phyloP scores from a whole-genome alignment of 2,797 vertebrate genomes.

The Telmatherina bonti region DNA sequence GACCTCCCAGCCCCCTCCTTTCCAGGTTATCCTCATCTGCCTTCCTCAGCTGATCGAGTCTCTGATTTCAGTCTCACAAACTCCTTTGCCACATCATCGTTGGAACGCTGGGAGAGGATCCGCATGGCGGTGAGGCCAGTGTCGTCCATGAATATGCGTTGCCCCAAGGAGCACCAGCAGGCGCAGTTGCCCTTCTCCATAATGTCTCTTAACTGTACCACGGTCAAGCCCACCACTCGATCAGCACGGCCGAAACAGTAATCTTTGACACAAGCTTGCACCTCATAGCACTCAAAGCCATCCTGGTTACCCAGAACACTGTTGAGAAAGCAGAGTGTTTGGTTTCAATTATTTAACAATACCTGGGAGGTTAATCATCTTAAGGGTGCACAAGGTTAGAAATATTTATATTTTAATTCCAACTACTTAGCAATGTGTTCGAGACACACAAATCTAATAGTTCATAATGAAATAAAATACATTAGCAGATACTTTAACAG shows the following conservation, averaged over 20 bases:
- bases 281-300: constrained; percentile 93
- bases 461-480: no score
- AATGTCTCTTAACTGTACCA: constrained; percentile 92
- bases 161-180: constrained; percentile 94
- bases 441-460: not conserved
- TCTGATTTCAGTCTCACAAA: constrained; percentile 97
- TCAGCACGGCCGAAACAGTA: constrained; percentile 98
- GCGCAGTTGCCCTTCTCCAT: constrained; percentile 91
- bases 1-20: not conserved
- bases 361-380: not conserved
- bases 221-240: constrained; percentile 90
- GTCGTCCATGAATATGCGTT: constrained; percentile 93
- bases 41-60: constrained; percentile 92
- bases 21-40: constrained; percentile 82
- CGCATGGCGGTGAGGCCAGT: constrained; percentile 94
- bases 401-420: not conserved
- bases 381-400: not conserved
- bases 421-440: not conserved
- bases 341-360: not conserved
- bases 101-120: constrained; percentile 96
- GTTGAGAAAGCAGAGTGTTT: constrained; percentile 23
- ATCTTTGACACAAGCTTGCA: constrained; percentile 96
- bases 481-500: no score
- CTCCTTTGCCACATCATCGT: constrained; percentile 96
- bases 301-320: constrained; percentile 96